Evolutionary conservation across 2,888 invertebrate species (phyloP).

Genomic region (Coronaproctus castanopsis): DNA sequence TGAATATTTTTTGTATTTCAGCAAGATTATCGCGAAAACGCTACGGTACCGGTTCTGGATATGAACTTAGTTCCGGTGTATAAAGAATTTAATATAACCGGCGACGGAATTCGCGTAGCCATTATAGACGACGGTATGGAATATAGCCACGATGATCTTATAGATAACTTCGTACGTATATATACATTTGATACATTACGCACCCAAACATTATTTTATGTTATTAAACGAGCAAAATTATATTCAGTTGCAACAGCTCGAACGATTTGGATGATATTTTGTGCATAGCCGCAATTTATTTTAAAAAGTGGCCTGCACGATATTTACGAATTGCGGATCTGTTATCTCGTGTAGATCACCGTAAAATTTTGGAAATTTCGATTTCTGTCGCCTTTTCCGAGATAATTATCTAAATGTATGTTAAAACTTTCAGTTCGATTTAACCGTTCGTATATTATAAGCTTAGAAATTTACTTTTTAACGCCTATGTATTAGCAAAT

Average conservation of each 20-base stretch:
- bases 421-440: no score
- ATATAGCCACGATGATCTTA: constrained; percentile 81
- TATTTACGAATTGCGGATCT: no score
- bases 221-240: not conserved
- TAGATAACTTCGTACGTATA: constrained; percentile 70
- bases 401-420: no score
- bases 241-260: not conserved
- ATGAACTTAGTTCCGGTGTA: constrained; percentile 71
- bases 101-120: constrained; percentile 80
- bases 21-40: constrained; percentile 47
- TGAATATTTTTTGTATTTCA: constrained; percentile 23
- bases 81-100: constrained; percentile 70
- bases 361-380: no score
- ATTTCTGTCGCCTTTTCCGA: no score
- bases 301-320: no score
- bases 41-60: constrained; percentile 44
- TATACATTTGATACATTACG: not conserved
- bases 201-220: not conserved
- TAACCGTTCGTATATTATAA: no score
- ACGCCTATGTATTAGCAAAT: no score
- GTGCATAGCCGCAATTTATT: no score
- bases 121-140: constrained; percentile 92
- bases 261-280: no score
- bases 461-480: no score
- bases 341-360: no score